phyloP scores from a whole-genome alignment of 2,797 vertebrate species.

The Falco columbarius region DNA sequence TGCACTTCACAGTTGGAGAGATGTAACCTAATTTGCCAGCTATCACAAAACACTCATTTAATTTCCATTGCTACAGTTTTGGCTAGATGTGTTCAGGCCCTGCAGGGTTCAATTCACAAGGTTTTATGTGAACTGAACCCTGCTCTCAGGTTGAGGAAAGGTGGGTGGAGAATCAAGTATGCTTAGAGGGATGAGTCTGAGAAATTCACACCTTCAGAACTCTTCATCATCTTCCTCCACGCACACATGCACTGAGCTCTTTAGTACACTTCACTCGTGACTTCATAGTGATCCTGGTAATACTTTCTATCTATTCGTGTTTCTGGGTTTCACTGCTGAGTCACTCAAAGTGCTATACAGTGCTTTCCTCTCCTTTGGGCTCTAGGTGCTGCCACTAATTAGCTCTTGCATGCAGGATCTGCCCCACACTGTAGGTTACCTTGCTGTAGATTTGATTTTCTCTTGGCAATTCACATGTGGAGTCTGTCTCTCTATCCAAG shows the following conservation, averaged over 20 bases:
- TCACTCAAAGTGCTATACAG: not conserved
- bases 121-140: conserved; percentile 40
- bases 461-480: not conserved
- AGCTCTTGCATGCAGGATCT: not conserved
- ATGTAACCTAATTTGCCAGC: conserved; percentile 67
- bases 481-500: not conserved
- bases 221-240: not conserved
- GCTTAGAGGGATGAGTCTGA: conserved; percentile 47
- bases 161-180: conserved; percentile 55
- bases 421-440: not conserved
- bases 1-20: conserved; percentile 3
- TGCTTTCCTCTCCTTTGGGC: not conserved
- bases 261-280: not conserved
- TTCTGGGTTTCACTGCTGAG: conserved; percentile 33
- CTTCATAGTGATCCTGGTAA: not conserved
- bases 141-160: conserved; percentile 32
- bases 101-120: conserved; percentile 55
- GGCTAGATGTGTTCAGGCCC: conserved; percentile 52
- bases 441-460: not conserved
- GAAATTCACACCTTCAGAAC: conserved; percentile 52
- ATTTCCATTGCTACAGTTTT: conserved; percentile 63
- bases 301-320: not conserved
- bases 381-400: not conserved
- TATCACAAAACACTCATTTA: conserved; percentile 58
- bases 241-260: not conserved